Evolutionary conservation across 92 coral and sea anemone genomes (phyloP).

Genomic region (Siderastrea radians): DNA sequence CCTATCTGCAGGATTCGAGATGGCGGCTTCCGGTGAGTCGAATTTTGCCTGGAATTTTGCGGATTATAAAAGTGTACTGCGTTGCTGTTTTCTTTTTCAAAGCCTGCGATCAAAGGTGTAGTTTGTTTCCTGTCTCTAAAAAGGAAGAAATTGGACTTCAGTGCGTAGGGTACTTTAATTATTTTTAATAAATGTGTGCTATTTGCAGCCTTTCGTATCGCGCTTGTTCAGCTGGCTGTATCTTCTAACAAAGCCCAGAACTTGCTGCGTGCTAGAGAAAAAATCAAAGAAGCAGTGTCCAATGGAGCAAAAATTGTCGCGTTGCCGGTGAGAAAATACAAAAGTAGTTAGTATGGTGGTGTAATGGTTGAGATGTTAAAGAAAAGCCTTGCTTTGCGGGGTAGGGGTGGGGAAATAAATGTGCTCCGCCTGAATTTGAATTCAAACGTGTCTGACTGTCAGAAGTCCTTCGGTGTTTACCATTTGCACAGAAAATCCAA

Average conservation of each 20-base stretch:
- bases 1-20: conserved; percentile 5
- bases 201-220: conserved; percentile 82
- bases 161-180: background rate
- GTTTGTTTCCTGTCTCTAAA: background rate
- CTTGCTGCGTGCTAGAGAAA: conserved; percentile 76
- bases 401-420: too few relatives aligned
- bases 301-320: conserved; percentile 90
- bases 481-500: too few relatives aligned
- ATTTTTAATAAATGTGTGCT: background rate
- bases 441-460: too few relatives aligned
- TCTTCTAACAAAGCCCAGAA: conserved; percentile 93
- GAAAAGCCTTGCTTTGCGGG: too few relatives aligned
- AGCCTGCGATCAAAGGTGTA: background rate
- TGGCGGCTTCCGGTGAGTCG: conserved; percentile 67
- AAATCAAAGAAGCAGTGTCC: conserved; percentile 89
- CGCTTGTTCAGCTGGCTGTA: conserved; percentile 91
- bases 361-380: too few relatives aligned
- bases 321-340: conserved; percentile 73
- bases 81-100: background rate
- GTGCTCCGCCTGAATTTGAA: too few relatives aligned
- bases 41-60: too few relatives aligned
- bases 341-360: background rate
- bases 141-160: background rate
- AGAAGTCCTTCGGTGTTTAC: too few relatives aligned
- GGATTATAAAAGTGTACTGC: too few relatives aligned